Base-by-base conservation (phyloP, 1,140 invertebrate genomes). In the Plectrocnemia conspersa region DNA sequence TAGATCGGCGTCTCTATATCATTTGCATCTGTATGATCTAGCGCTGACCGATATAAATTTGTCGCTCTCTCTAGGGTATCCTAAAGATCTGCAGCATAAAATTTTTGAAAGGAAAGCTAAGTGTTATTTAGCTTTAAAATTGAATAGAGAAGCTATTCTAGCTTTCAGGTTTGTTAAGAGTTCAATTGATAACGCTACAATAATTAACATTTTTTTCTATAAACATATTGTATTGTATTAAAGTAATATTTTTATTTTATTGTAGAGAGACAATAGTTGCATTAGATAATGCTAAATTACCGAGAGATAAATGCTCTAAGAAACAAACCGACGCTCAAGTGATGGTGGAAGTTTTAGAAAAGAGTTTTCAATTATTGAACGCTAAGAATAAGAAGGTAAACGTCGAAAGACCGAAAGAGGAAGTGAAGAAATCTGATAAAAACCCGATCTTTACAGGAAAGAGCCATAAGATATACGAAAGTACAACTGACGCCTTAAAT, bases 1-100 rank as follows among this genome's bases (percentile, higher is more conserved):
- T 70, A 80, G 93, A 44, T 95, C 92, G 9, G 92, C 92, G 1
- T 83, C 86, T 1, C 74, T 93, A 3, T 91, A 86, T 65, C 89
- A 93, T 66, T 65, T 93, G 65, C 75, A 85, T 44, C 77, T 82
- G 49, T 85, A 82, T 68, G 73, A 84, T 60, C 71, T 80, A 19
- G 77, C 84, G 0, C 63, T 90, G 10, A 65, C 72, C 4, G 91
- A 95, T 64, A 85, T 89, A 21, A 72, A 82, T n/a, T 69, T 82
- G 24, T 83, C 88, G 6, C 64, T 91, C 0, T 68, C 78, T 1
- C 67, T 82, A 27, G 82, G 79, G 7, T 93, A 93, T 68, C 89
- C 90, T 5, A 73, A 79, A 50, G 79, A 88, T 44, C 68, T 91
- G 11, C 68, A 77, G 1, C 86, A 88, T 65, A 94, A 93, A 71